These are phyloP conservation scores for Aeoliscus strigatus DNA, from an alignment of 2,797 vertebrate genomes.

Conservation along the genomic window DNA sequence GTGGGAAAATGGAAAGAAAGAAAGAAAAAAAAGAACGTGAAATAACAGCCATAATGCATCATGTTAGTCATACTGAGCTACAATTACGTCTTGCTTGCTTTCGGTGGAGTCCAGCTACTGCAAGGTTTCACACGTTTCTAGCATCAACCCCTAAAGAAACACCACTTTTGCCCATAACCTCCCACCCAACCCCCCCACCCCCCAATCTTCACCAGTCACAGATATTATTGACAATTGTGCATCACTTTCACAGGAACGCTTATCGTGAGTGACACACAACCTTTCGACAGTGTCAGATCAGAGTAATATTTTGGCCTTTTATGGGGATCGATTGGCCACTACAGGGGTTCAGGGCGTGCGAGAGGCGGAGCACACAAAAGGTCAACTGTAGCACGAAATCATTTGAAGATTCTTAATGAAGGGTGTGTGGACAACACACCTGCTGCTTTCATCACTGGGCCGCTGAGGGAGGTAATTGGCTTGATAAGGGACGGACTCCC, in stretches of 20 bases:
- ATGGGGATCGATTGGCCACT: conserved; percentile 71
- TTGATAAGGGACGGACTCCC: conserved; percentile 35
- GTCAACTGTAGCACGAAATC: conserved; percentile 74
- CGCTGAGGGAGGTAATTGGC: conserved; percentile 31
- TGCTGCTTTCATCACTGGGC: conserved; percentile 62
- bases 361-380: conserved; percentile 66
- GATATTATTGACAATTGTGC: conserved; percentile 69
- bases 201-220: conserved; percentile 35
- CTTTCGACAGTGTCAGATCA: conserved; percentile 78
- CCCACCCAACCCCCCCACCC: conserved; percentile 8
- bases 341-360: conserved; percentile 51
- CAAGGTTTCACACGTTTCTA: conserved; percentile 11
- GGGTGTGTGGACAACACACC: conserved; percentile 65
- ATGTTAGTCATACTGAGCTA: conserved; percentile 5
- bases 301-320: conserved; percentile 79
- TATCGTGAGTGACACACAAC: conserved; percentile 73
- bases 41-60: conserved; percentile 6
- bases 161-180: conserved; percentile 11
- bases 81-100: conserved; percentile 10
- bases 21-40: conserved; percentile 9
- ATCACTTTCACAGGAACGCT: conserved; percentile 72
- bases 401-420: conserved; percentile 77
- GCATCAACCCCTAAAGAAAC: conserved; percentile 18
- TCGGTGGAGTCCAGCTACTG: conserved; percentile 1
- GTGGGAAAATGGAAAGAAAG: conserved; percentile 1